Conservation (phyloP, 1,140 invertebrate genomes). For the Euura saliciscinereae region DNA sequence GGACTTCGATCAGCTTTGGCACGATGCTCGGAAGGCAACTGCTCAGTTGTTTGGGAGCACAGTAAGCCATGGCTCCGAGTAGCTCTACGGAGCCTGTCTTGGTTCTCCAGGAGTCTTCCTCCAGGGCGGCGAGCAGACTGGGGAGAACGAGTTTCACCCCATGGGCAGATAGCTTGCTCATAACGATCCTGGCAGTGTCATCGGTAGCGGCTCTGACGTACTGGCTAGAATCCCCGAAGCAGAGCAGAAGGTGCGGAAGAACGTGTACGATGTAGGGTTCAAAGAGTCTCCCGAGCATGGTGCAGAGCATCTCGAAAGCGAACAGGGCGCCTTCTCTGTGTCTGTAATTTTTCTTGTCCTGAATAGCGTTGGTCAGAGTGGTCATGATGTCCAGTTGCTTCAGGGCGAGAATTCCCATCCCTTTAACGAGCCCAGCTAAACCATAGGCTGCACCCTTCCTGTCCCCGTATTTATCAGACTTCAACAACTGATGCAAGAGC, state of each 20-base stretch:
- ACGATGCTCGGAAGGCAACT: slow-evolving; percentile 98
- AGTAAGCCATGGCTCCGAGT: slow-evolving; percentile 96
- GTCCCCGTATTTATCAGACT: slow-evolving; percentile 97
- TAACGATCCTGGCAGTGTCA: slow-evolving; percentile 93
- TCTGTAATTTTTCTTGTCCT: slow-evolving; percentile 95
- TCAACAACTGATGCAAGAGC: slow-evolving; percentile 85
- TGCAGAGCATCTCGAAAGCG: slow-evolving; percentile 97
- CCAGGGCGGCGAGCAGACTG: slow-evolving; percentile 88
- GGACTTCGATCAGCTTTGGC: slow-evolving; percentile 96
- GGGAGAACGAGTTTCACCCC: slow-evolving; percentile 96
- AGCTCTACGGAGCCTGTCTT: slow-evolving; percentile 97
- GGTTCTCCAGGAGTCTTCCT: slow-evolving; percentile 98
- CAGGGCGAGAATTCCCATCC: slow-evolving; percentile 92
- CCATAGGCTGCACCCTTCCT: slow-evolving; percentile 91
- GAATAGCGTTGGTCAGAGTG: slow-evolving; percentile 90
- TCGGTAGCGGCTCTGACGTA: slow-evolving; percentile 92
- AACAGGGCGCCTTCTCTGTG: slow-evolving; percentile 95
- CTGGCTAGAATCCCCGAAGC: slow-evolving; percentile 94
- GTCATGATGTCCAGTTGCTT: slow-evolving; percentile 97
- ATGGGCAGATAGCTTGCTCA: slow-evolving; percentile 95
- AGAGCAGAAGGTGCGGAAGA: slow-evolving; percentile 91
- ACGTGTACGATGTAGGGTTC: slow-evolving; percentile 99
- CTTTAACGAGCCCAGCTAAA: slow-evolving; percentile 89
- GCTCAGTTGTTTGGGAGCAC: slow-evolving; percentile 97
- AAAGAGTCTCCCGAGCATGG: slow-evolving; percentile 93